phyloP scores from a whole-genome alignment of 2,797 vertebrate species.

The Notoglanidium macrostoma region DNA sequence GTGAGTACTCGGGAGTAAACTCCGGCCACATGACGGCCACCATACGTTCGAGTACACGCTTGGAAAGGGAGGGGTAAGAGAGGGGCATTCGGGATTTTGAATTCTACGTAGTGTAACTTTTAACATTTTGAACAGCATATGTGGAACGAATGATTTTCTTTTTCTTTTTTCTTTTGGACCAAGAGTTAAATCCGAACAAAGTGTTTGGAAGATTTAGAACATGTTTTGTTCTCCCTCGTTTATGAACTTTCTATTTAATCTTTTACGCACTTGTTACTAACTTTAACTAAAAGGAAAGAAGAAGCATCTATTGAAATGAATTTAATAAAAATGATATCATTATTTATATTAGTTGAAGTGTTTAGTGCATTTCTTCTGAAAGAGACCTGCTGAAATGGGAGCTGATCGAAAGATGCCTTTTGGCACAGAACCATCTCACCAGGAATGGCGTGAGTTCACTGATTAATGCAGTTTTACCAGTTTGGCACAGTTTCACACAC shows the following conservation, averaged over 20 bases:
- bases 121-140: background rate
- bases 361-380: background rate
- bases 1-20: too few species aligned
- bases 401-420: conserved; percentile 2
- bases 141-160: background rate
- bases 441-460: conserved; percentile 25
- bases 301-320: background rate
- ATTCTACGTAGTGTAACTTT: background rate
- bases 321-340: background rate
- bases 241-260: background rate
- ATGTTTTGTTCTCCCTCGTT: background rate
- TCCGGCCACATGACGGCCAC: too few species aligned
- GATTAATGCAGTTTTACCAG: conserved; percentile 38
- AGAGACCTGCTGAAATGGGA: background rate
- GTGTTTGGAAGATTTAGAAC: background rate
- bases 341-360: background rate
- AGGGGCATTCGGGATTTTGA: too few species aligned
- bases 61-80: too few species aligned
- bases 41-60: too few species aligned
- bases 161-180: background rate
- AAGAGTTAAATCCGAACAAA: background rate
- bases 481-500: background rate
- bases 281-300: background rate
- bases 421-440: background rate
- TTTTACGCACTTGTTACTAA: background rate